Base-by-base conservation (phyloP, 2,113 vertebrate genomes). In the Setophaga coronata region DNA sequence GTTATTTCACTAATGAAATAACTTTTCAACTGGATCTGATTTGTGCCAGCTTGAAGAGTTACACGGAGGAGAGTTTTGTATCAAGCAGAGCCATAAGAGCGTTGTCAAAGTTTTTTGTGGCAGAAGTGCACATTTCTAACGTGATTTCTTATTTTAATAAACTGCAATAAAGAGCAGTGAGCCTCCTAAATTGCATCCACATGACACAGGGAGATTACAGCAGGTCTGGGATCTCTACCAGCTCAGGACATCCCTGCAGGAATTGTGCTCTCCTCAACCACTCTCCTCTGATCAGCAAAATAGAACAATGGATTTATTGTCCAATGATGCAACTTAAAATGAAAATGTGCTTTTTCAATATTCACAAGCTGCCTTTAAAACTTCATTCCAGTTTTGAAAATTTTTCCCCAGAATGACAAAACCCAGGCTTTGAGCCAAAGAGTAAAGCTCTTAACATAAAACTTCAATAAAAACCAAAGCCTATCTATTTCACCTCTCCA, bases 401-500 rank as follows among this genome's bases (percentile, higher is more conserved):
- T 6, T n/a, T 72, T 56, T 14, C 12, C 54, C 43, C 28, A 48
- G 61, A 82, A 89, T 53, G 77, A 74, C 64, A 90, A 86, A 80
- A 91, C 18, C 1, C 25, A 86, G 79, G 69, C 72, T 90, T 79
- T 71, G 45, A 96, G 79, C 88, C 79, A 94, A 66, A 84, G 60
- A 81, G 47, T 18, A 67, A 90, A 89, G n/a, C 80, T 90, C 31
- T 95, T 91, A 40, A 38, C 66, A 95, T 66, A 90, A 83, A 86
- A 72, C 40, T 90, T 88, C 61, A 88, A 67, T 89, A 57, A 93
- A 95, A 85, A 90, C 54, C 82, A 79, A 96, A 88, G 87, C 93
- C 67, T 57, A 88, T 89, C 78, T 71, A 20, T 94, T 89, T 91
- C 45, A 36, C 62, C 64, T 94, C 85, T 94, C 85, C 61, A 36